Evolutionary conservation across 2,797 vertebrate species (phyloP).

Genomic region (Danio choprae): DNA sequence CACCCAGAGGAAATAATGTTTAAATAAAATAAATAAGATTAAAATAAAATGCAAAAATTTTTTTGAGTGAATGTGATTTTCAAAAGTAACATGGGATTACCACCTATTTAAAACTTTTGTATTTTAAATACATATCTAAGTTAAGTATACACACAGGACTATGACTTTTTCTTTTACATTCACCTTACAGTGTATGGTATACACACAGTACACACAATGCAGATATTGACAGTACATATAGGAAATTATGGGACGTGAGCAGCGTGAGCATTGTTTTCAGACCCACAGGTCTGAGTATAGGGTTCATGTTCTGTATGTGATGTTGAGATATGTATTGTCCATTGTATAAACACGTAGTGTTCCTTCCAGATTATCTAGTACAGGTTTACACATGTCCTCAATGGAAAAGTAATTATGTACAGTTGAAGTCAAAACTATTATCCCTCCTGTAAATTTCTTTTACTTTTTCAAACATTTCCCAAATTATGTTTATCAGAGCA

Average conservation of each 20-base stretch:
- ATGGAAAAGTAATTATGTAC: background rate
- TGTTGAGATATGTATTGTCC: background rate
- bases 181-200: background rate
- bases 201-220: background rate
- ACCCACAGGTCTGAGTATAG: background rate
- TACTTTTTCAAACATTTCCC: too few relatives aligned
- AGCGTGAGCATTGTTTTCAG: background rate
- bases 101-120: too few relatives aligned
- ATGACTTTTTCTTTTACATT: background rate
- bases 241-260: background rate
- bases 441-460: too few relatives aligned
- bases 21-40: too few relatives aligned
- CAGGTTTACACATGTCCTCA: background rate
- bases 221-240: constrained; percentile 3
- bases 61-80: too few relatives aligned
- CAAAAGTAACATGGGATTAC: too few relatives aligned
- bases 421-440: too few relatives aligned
- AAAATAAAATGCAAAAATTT: too few relatives aligned
- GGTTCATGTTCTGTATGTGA: background rate
- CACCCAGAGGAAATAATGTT: too few relatives aligned
- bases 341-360: background rate
- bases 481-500: too few relatives aligned
- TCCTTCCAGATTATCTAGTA: background rate
- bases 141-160: background rate
- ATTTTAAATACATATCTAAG: too few relatives aligned